Conservation (phyloP, 2,797 vertebrate genomes). For the Peromyscus attwateri region DNA sequence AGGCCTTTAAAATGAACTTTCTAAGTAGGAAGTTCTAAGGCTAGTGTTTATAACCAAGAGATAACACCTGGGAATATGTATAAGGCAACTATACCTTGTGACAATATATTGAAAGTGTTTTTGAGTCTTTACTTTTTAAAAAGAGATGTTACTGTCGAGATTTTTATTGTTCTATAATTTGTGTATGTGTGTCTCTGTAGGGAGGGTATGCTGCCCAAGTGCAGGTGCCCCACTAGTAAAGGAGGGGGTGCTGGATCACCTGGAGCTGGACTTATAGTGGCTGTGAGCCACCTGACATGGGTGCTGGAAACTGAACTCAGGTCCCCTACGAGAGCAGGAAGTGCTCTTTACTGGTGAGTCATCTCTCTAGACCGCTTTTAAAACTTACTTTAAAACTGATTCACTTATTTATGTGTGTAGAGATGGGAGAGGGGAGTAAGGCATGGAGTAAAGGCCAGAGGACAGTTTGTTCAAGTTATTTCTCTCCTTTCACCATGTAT, state of each 20-base stretch:
- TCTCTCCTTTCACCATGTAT: not conserved
- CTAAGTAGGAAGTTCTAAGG: constrained; percentile 11
- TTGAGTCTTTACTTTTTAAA: not conserved
- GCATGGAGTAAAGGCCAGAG: not conserved
- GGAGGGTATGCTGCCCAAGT: too few species aligned
- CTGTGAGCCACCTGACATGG: too few species aligned
- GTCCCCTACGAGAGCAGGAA: not conserved
- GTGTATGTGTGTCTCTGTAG: not conserved
- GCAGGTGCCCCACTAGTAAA: not conserved
- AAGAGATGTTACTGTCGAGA: not conserved
- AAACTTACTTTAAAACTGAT: not conserved
- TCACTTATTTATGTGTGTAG: not conserved
- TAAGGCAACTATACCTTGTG: constrained; percentile 9
- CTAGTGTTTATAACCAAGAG: constrained; percentile 41
- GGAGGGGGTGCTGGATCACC: not conserved
- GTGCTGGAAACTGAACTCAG: not conserved
- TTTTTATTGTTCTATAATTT: not conserved
- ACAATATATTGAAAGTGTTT: not conserved
- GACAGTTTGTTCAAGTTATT: not conserved
- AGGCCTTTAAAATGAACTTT: not conserved
- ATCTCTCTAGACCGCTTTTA: not conserved
- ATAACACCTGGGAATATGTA: constrained; percentile 12
- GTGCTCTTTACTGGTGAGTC: not conserved
- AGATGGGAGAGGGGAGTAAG: not conserved
- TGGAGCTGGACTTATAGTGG: not conserved